Evolutionary conservation across 2,888 invertebrate species (phyloP), one percentile per base, ranked within the genome.

Genomic region (Trisateles emortualis): DNA sequence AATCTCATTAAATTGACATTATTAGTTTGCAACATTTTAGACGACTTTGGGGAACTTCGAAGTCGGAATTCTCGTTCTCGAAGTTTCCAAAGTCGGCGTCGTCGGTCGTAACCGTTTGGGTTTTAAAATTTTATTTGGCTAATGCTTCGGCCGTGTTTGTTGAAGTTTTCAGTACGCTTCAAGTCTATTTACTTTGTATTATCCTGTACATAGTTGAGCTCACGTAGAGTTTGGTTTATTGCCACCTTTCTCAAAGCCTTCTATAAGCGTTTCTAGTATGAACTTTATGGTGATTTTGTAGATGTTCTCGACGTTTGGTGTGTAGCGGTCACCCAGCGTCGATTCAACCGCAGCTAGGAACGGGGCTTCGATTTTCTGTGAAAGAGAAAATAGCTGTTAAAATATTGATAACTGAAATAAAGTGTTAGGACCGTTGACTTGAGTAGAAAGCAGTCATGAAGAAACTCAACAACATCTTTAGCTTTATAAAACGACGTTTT

Each of bases 251-350:
- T 97, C 95, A 87, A 93, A 97, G 49, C 98, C 98, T 72, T 95
- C 95, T 69, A 97, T 94, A 73, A 98, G 93, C 14, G 97, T 97
- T 86, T 97, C 96, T 83, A 98, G 94, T 71, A 98, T 97, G 86
- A 98, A 97, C 86, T 97, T 96, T 83, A 98, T 98, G 65, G 97
- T 97, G 75, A 97, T 95, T 91, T 96, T 96, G 94, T 98, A 98
- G 77, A 98, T 97, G 76, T 95, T 96, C 82, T 97, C 97, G 66
- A 98, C 97, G 88, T 98, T 97, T 60, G 97, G 96, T 42, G 98
- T 97, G 92, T 97, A 98, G 45, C 98, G 95, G 79, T 98, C 98
- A 1, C 97, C 97, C 50, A 98, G 93, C 0, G 98, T 98, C 56
- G 95, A 94, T 81, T 96, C 95, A 46, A 98, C 98, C 0, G 98